These are phyloP conservation scores for Drosophila bocki DNA, from an alignment of 1,140 invertebrate genomes.

Conservation along the genomic window DNA sequence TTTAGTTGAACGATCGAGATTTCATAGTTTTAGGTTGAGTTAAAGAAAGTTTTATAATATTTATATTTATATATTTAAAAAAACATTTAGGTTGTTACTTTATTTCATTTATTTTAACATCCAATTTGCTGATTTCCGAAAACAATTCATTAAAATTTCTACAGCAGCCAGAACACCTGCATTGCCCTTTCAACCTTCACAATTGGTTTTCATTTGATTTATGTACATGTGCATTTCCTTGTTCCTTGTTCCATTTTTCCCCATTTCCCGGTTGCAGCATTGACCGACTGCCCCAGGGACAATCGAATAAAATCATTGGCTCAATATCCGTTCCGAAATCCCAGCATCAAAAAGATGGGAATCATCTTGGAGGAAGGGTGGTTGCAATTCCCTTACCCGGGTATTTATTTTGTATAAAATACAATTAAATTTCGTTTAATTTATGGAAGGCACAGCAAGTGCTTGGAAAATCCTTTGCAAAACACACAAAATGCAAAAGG, in stretches of 20 bases:
- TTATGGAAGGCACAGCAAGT: constrained; percentile 59
- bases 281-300: constrained; percentile 52
- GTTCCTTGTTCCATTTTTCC: constrained; percentile 30
- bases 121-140: constrained; percentile 16
- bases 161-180: constrained; percentile 27
- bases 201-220: constrained; percentile 32
- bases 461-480: constrained; percentile 49
- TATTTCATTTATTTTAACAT: background rate
- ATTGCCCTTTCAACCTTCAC: constrained; percentile 1
- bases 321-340: constrained; percentile 65
- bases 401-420: constrained; percentile 55
- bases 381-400: constrained; percentile 28
- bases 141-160: background rate
- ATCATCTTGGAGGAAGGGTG: constrained; percentile 51
- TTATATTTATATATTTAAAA: background rate
- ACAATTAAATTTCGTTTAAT: constrained; percentile 82
- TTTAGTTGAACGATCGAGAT: constrained; percentile 6
- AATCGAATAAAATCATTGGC: constrained; percentile 78
- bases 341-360: constrained; percentile 33
- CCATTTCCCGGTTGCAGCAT: constrained; percentile 55
- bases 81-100: background rate
- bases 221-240: constrained; percentile 35
- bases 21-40: background rate
- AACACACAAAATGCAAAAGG: constrained; percentile 18
- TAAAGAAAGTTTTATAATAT: background rate